Percentiles rank a stretch among this genome's conserved stretches.
Conservation (phyloP, 2,113 vertebrate genomes). For the Peromyscus maniculatus region DNA sequence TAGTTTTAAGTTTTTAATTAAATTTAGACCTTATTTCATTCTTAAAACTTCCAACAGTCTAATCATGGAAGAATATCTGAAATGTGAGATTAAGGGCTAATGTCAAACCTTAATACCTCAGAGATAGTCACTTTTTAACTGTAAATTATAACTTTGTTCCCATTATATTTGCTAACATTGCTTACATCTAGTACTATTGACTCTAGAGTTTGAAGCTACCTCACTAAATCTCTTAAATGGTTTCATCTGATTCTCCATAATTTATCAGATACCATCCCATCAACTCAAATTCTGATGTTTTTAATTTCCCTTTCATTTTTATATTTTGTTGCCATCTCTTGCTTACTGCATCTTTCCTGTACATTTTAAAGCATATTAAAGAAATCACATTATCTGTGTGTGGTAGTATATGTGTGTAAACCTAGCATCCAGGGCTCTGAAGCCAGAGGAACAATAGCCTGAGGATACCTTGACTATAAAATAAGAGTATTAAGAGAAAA, state of each 20-base stretch:
- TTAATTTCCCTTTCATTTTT: not conserved
- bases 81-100: slow-evolving; percentile 20
- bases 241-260: not conserved
- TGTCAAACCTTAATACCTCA: not conserved
- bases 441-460: not conserved
- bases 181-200: not conserved
- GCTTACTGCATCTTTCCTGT: not conserved
- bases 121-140: not conserved
- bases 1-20: slow-evolving; percentile 13
- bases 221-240: not conserved
- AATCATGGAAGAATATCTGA: not conserved
- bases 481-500: too few species aligned
- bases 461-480: not conserved
- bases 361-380: slow-evolving; percentile 36
- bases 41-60: slow-evolving; percentile 41
- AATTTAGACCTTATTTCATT: not conserved
- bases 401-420: not conserved
- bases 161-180: not conserved
- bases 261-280: not conserved
- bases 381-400: not conserved
- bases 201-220: not conserved
- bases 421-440: not conserved
- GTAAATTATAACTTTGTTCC: not conserved
- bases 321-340: slow-evolving; percentile 9
- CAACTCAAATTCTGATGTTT: not conserved